These are phyloP conservation scores for Zaprionus gabonicus DNA, from an alignment of 1,140 invertebrate genomes.

Conservation along the genomic window DNA sequence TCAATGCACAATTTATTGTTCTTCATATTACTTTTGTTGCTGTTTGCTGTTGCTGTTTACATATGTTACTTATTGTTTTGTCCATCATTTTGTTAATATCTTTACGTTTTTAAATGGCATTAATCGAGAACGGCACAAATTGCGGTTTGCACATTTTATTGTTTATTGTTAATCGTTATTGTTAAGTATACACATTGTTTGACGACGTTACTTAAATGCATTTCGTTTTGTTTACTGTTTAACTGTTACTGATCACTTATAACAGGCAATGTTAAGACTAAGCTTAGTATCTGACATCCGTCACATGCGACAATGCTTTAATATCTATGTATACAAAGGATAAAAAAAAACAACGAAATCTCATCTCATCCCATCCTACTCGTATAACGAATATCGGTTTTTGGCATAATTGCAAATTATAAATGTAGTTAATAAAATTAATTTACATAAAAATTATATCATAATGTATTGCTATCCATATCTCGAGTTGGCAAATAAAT, in stretches of 20 bases:
- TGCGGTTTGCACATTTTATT: conserved; percentile 48
- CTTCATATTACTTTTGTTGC: conserved; percentile 71
- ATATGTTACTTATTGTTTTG: conserved; percentile 45
- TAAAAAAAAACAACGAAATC: conserved; percentile 59
- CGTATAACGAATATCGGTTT: conserved; percentile 58
- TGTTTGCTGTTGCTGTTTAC: conserved; percentile 39
- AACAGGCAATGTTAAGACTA: conserved; percentile 31
- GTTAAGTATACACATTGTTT: conserved; percentile 55
- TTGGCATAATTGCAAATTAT: conserved; percentile 66
- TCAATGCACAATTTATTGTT: conserved; percentile 77
- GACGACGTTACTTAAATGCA: conserved; percentile 67
- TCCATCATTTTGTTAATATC: conserved; percentile 4
- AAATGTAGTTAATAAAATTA: conserved; percentile 78
- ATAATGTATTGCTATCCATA: conserved; percentile 49
- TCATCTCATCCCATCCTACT: conserved; percentile 56
- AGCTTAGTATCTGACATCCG: conserved; percentile 27
- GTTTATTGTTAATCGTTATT: conserved; percentile 19
- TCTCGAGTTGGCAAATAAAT: conserved; percentile 56
- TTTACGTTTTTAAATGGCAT: conserved; percentile 28
- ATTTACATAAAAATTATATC: conserved; percentile 52
- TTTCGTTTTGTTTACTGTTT: conserved; percentile 66
- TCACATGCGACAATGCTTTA: conserved; percentile 29
- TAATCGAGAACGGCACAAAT: conserved; percentile 26
- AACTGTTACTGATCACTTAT: conserved; percentile 33
- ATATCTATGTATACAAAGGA: conserved; percentile 46